Evolutionary conservation across 2,888 invertebrate species (phyloP), one percentile per base, ranked within the genome.

Genomic region (Endomychus coccineus): DNA sequence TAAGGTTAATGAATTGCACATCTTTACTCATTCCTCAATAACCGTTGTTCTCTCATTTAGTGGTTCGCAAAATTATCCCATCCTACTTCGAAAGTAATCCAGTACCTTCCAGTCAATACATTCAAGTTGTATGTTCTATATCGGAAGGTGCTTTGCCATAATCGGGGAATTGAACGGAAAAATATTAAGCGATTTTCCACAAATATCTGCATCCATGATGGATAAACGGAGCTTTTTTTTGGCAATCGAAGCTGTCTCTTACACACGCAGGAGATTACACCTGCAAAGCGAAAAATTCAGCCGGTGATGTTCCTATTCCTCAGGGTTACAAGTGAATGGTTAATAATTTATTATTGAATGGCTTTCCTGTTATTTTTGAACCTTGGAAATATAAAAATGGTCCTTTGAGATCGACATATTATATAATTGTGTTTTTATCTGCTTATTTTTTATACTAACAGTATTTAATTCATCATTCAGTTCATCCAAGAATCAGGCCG

Each of bases 141-240:
- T 71, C 78, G 46, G 79, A 80, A 59, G 84, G 88, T 43, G 87
- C 88, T 68, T 70, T 81, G 50, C 87, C 87, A 77, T 88, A 42
- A 70, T 71, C 32, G 88, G 87, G 87, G 73, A 74, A 46, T 73
- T 83, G 52, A 77, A 83, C 54, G 71, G 70, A 41, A 66, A 70
- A 57, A 66, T 70, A 27, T 67, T 77, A 39, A 70, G 73, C 45
- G 63, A 73, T 48, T 64, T 65, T 48, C 64, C 68, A 39, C 69
- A 46, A 16, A 48, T 59, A 19, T 48, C 39, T 25, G 74, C 79
- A 47, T 73, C 71, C 64, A 76, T 73, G 62, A 76, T 74, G 59
- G 74, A 74, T 43, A 71, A 72, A 56, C 70, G 74, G 59, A 74
- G 78, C 44, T 79, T 77, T 48, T 70, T 78, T 56, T 68, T 75